Percentiles rank a stretch among this genome's conserved stretches.
Conservation (phyloP, 2,113 vertebrate species). For the Neolamprologus variostigma region DNA sequence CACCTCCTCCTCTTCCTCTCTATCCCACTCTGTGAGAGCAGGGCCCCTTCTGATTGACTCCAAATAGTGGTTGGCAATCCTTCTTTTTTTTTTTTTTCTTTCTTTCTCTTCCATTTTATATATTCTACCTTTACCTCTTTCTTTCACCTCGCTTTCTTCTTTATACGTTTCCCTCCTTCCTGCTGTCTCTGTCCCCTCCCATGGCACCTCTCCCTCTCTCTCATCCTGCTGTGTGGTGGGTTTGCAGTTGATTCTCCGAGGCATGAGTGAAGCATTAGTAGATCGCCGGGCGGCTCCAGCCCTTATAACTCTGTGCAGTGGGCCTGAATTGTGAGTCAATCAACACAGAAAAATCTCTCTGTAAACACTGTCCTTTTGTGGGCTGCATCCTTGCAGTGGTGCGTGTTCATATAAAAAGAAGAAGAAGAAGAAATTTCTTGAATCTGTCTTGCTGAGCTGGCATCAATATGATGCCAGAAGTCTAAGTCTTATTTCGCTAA, state of each 20-base stretch:
- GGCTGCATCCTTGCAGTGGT: conserved; percentile 52
- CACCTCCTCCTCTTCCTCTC: neutral
- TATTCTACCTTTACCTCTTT: neutral
- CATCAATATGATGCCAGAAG: neutral
- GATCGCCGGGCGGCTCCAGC: conserved; percentile 98
- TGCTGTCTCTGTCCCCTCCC: conserved; percentile 1
- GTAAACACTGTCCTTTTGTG: conserved; percentile 33
- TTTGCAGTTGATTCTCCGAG: conserved; percentile 98
- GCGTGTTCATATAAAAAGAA: neutral
- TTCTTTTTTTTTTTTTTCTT: neutral
- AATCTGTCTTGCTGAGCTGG: neutral
- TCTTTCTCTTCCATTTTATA: neutral
- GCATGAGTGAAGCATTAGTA: conserved; percentile 99
- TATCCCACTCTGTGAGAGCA: conserved; percentile 14
- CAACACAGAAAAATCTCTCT: conserved; percentile 62
- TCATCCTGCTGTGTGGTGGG: conserved; percentile 89
- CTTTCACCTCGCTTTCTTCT: neutral
- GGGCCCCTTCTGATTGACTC: conserved; percentile 13
- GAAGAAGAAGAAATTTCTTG: neutral
- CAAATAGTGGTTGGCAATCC: conserved; percentile 18
- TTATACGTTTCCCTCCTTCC: neutral
- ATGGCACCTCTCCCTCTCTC: conserved; percentile 32
- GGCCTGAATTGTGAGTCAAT: conserved; percentile 99
- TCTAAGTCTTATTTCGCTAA: neutral
- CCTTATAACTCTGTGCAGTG: conserved; percentile 99